Percentiles rank a stretch among this genome's conserved stretches.
phyloP scores from a whole-genome alignment of 2,888 invertebrate genomes.

The Phyllotreta cruciferae region DNA sequence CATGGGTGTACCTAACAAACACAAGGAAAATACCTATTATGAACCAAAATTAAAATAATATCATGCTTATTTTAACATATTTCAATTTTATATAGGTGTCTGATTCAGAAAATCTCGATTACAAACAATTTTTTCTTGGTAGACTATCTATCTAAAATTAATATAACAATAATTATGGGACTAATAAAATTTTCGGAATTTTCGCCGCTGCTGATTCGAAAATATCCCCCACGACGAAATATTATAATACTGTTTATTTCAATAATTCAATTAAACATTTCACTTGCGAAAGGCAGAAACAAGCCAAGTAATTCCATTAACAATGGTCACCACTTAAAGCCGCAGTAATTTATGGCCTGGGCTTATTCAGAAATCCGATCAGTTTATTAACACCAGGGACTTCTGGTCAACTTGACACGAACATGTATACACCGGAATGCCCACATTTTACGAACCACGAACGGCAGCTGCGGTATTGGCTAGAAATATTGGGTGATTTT shows the following conservation, averaged over 20 bases:
- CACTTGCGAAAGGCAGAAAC: conserved; percentile 26
- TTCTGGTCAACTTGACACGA: conserved; percentile 43
- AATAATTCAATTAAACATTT: conserved; percentile 28
- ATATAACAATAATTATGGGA: conserved; percentile 2
- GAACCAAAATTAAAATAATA: no score
- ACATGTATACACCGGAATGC: conserved; percentile 21
- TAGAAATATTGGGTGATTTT: background rate
- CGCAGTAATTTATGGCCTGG: conserved; percentile 41
- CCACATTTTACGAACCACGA: conserved; percentile 17
- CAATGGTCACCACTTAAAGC: conserved; percentile 41
- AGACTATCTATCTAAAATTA: no score
- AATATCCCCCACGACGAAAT: conserved; percentile 25
- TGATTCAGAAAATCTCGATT: no score
- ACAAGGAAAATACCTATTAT: no score
- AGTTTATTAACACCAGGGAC: conserved; percentile 45
- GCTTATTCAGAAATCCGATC: conserved; percentile 44
- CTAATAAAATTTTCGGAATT: background rate
- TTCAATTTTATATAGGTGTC: no score
- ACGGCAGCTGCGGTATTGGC: background rate
- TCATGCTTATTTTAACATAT: no score
- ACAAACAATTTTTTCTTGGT: no score
- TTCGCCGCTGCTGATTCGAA: conserved; percentile 7
- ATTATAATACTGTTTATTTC: conserved; percentile 20
- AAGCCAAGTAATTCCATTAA: conserved; percentile 31
- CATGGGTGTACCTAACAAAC: no score